Base-by-base conservation (phyloP, 2,797 vertebrate species). In the Brotula barbata region DNA sequence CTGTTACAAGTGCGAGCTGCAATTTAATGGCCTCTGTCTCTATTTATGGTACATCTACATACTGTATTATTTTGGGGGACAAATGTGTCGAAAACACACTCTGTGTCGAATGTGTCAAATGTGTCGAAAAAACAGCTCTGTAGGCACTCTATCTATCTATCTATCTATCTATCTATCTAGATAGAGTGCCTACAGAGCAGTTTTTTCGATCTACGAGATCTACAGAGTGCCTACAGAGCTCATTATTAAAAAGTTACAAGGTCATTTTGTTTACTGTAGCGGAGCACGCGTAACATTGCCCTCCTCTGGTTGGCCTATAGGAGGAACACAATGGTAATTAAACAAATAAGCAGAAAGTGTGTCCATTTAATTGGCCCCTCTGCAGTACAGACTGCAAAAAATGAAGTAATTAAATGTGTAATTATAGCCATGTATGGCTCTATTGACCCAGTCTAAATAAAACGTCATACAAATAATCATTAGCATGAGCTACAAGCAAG, bases 331-430 rank as follows among this genome's bases (percentile, higher is more conserved):
- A 64, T 14, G 2, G 23, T 72, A 55, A 70, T 64, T 62, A 44
- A 61, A 58, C 60, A 49, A 71, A 62, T 45, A 68, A 47, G 54
- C 61, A 59, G 37, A 54, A 58, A 58, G 42, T 50, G 34, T 48
- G 34, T 59, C 34, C 46, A 16, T 61, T 36, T 74, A 80, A 78
- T 75, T 63, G 48, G 34, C 68, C 77, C 70, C 64, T 59, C 53
- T 25, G 34, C 41, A 46, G n/a, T 13, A 6, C 44, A 63, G 53
- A 64, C 46, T 33, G 33, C 49, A 75, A 76, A 78, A n/a, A 68
- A 65, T 10, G 37, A 23, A 49, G 37, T 56, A 61, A 67, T 80
- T 63, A 58, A 74, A 80, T 15, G 12, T 58, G 58, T 78, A 84
- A 81, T 85, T 79, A 81, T 17, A 22, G 9, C 2, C n/a, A 36